Percentiles rank a stretch among this genome's conserved stretches.
These are phyloP conservation scores for Aphodius sticticus DNA, from an alignment of 2,888 invertebrate species.

Conservation along the genomic window DNA sequence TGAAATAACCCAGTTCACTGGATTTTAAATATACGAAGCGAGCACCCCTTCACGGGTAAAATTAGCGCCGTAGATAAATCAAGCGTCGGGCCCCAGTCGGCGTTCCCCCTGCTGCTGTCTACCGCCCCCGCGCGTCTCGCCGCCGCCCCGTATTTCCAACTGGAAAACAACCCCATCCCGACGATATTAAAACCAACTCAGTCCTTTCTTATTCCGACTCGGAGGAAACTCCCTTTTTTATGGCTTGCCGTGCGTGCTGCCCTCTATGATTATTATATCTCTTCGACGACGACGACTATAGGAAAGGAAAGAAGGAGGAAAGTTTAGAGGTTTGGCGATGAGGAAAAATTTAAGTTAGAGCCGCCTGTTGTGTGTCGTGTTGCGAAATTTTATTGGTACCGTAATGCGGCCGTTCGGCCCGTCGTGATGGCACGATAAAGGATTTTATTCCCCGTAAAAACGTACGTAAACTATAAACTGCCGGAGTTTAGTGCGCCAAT, in stretches of 20 bases:
- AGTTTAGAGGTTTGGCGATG: neutral
- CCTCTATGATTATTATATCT: neutral
- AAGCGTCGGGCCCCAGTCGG: slow-evolving; percentile 25
- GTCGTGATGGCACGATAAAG: neutral
- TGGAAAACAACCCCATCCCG: slow-evolving; percentile 30
- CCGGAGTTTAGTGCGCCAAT: neutral
- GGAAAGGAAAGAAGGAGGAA: neutral
- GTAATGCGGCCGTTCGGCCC: neutral
- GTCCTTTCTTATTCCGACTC: neutral
- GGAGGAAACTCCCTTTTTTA: neutral
- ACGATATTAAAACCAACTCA: slow-evolving; percentile 4
- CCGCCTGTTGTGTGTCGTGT: neutral
- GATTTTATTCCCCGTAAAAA: neutral
- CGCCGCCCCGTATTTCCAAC: slow-evolving; percentile 18
- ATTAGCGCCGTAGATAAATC: slow-evolving; percentile 38
- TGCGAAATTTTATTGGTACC: neutral
- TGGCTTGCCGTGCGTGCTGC: neutral
- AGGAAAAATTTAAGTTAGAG: neutral
- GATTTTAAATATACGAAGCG: slow-evolving; percentile 36
- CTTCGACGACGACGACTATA: neutral
- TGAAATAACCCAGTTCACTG: slow-evolving; percentile 37
- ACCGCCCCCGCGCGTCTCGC: neutral
- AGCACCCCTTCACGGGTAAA: slow-evolving; percentile 36
- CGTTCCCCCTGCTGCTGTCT: neutral
- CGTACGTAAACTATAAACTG: neutral